These are phyloP conservation scores for Luidia sarsii DNA, from an alignment of 53 echinoderm and acorn worm genomes.

Conservation along the genomic window DNA sequence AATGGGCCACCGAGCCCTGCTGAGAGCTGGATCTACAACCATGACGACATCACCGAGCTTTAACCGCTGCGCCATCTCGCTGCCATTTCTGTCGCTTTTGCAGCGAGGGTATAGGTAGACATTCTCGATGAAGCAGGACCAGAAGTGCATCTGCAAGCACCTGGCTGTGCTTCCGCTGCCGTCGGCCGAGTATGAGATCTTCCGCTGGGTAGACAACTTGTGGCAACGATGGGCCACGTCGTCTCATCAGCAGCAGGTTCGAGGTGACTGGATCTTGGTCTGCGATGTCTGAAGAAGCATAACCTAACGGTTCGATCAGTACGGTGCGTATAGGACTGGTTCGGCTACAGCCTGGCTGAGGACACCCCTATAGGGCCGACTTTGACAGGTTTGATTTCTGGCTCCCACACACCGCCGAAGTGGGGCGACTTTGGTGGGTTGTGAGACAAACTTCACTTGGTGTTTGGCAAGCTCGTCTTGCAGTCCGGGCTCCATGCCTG, in stretches of 20 bases:
- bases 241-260: constrained; percentile 55
- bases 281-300: constrained; percentile 47
- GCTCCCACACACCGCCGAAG: constrained; percentile 55
- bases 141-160: constrained; percentile 56
- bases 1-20: neutral
- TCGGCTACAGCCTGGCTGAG: no score
- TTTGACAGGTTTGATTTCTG: constrained; percentile 38
- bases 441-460: neutral
- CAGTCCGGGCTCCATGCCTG: neutral
- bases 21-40: neutral
- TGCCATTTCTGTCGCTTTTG: constrained; percentile 25
- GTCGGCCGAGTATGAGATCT: constrained; percentile 15
- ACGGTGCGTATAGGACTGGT: no score
- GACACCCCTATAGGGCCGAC: constrained; percentile 5
- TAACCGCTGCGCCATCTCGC: neutral
- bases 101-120: constrained; percentile 15
- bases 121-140: constrained; percentile 15
- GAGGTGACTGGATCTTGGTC: constrained; percentile 48
- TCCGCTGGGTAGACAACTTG: neutral
- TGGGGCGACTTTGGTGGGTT: constrained; percentile 39
- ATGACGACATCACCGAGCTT: neutral
- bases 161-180: constrained; percentile 52
- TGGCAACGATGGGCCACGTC: constrained; percentile 38
- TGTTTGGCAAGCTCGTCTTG: neutral
- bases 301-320: constrained; percentile 48